Percentiles rank a stretch among this genome's conserved stretches.
These are phyloP conservation scores for Nothoprocta pentlandii DNA, from an alignment of 2,113 vertebrate genomes.

Conservation along the genomic window DNA sequence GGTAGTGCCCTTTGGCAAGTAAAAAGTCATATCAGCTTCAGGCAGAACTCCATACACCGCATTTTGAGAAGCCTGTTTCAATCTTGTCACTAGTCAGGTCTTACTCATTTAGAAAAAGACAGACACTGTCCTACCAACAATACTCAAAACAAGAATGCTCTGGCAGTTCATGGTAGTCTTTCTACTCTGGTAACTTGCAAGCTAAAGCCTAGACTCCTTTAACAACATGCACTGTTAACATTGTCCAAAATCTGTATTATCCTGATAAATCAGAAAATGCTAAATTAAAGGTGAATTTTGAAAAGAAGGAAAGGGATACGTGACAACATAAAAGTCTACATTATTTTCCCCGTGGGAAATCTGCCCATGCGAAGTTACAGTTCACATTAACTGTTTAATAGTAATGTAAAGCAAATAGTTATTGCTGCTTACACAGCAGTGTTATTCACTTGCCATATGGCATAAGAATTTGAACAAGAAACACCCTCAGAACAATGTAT, in stretches of 20 bases:
- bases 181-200: not conserved
- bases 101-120: not conserved
- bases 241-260: fast-evolving
- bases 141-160: not conserved
- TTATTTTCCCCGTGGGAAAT: not conserved
- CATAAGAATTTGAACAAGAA: not conserved
- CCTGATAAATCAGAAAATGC: not conserved
- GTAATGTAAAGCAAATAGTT: not conserved
- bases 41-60: not conserved
- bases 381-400: not conserved
- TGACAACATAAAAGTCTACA: not conserved
- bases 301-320: not conserved
- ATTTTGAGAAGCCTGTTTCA: not conserved
- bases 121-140: not conserved
- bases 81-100: not conserved
- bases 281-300: not conserved
- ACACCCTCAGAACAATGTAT: not conserved
- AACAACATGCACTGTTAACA: not conserved
- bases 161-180: not conserved
- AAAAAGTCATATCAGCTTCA: not conserved
- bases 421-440: not conserved
- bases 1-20: not conserved
- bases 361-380: not conserved
- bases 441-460: not conserved
- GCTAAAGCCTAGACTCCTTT: not conserved